Evolutionary conservation across 2,888 invertebrate genomes (phyloP).

Genomic region (Prosopocoilus inquinatus): DNA sequence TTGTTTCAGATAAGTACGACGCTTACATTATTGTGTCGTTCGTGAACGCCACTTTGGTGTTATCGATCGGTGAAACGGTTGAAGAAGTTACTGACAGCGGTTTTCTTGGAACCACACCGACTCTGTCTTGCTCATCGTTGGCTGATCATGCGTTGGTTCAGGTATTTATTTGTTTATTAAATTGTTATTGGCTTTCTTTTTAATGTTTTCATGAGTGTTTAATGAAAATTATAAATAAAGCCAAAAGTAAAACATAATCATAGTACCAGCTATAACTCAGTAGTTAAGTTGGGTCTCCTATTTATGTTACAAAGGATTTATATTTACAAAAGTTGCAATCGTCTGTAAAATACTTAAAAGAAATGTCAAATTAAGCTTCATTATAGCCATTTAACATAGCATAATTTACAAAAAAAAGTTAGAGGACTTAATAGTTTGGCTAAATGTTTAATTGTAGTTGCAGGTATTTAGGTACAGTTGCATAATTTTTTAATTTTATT

Average conservation of each 20-base stretch:
- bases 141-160: slow-evolving; percentile 98
- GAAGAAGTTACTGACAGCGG: slow-evolving; percentile 99
- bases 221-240: not conserved
- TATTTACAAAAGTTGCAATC: too few species aligned
- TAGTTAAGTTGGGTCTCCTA: slow-evolving; percentile 29
- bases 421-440: too few species aligned
- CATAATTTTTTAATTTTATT: slow-evolving; percentile 23
- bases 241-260: slow-evolving; percentile 21
- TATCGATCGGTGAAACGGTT: slow-evolving; percentile 99
- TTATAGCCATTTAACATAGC: too few species aligned
- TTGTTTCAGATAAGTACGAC: slow-evolving; percentile 94
- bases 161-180: slow-evolving; percentile 52
- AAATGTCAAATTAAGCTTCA: too few species aligned
- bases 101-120: slow-evolving; percentile 97
- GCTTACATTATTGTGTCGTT: slow-evolving; percentile 99
- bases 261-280: slow-evolving; percentile 29
- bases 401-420: too few species aligned
- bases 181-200: slow-evolving; percentile 14
- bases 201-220: slow-evolving; percentile 4
- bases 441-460: not conserved
- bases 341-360: too few species aligned
- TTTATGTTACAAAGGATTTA: slow-evolving; percentile 25
- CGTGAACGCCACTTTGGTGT: slow-evolving; percentile 95
- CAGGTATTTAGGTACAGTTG: not conserved
- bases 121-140: slow-evolving; percentile 94